A percentile compares a stretch with the other conserved stretches of the same genome.
These are phyloP conservation scores for Carcinoscorpius rotundicauda DNA, from an alignment of 1,140 invertebrate species.

Conservation along the genomic window DNA sequence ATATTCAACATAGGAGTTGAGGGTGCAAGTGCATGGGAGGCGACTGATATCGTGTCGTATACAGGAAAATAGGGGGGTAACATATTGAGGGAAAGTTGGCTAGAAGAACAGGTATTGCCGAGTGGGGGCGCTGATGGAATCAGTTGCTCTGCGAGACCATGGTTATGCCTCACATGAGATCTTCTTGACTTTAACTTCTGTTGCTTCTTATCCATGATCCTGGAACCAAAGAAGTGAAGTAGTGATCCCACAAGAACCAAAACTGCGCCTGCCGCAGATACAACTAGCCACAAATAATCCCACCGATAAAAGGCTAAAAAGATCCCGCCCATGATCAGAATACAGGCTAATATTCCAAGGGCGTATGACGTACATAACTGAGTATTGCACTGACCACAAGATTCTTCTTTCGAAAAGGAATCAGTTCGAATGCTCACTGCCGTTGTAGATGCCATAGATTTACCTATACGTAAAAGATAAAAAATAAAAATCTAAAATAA, in stretches of 20 bases:
- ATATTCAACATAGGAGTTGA: no score
- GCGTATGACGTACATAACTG: conserved; percentile 12
- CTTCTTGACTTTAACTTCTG: neutral
- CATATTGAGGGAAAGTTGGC: conserved; percentile 19
- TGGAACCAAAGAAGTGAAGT: conserved; percentile 11
- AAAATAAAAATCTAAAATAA: no score
- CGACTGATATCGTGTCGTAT: no score
- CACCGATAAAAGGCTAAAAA: conserved; percentile 16
- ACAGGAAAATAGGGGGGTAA: conserved; percentile 15
- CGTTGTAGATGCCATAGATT: no score
- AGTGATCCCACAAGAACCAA: conserved; percentile 12
- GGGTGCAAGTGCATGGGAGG: no score
- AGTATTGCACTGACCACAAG: neutral
- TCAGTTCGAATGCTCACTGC: no score
- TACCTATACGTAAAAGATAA: no score
- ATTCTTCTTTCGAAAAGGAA: no score
- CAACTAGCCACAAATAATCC: conserved; percentile 19
- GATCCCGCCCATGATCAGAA: conserved; percentile 18
- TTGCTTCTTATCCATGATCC: neutral
- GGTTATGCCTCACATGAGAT: no score
- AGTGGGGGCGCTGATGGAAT: conserved; percentile 1
- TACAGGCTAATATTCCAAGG: conserved; percentile 13
- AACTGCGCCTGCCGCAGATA: conserved; percentile 12
- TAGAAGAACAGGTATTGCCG: conserved; percentile 16
- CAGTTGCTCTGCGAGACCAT: no score